Conservation (phyloP, 2,113 vertebrate genomes). For the Gadus macrocephalus region DNA sequence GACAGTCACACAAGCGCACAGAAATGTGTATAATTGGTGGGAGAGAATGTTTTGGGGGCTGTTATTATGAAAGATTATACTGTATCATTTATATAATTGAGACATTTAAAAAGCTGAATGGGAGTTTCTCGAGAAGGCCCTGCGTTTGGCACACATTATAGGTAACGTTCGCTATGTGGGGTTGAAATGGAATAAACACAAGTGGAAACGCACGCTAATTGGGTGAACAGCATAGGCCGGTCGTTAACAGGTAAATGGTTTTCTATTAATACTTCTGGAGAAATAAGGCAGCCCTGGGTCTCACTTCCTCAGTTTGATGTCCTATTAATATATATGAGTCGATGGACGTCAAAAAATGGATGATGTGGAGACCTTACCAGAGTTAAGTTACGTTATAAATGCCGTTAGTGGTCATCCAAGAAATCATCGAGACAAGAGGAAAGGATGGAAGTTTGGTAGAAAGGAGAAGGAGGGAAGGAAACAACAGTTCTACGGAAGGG, state of each 20-base stretch:
- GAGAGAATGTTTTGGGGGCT: background rate
- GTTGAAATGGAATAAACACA: conserved; percentile 41
- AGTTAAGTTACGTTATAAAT: conserved; percentile 44
- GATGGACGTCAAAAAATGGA: conserved; percentile 33
- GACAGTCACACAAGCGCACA: background rate
- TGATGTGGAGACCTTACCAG: conserved; percentile 53
- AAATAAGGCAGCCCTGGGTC: conserved; percentile 35
- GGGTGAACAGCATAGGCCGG: conserved; percentile 34
- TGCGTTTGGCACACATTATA: conserved; percentile 17
- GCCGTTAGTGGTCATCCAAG: conserved; percentile 13
- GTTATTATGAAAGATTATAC: background rate
- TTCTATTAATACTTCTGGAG: conserved; percentile 55
- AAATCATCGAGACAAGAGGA: background rate
- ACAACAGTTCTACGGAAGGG: no score
- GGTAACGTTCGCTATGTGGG: conserved; percentile 18
- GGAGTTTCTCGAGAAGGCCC: background rate
- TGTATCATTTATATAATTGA: background rate
- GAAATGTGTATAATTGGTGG: background rate
- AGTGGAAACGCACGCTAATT: conserved; percentile 48
- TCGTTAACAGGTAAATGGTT: conserved; percentile 63
- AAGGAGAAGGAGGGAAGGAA: conserved; percentile 5
- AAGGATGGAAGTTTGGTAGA: background rate
- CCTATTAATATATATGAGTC: conserved; percentile 64
- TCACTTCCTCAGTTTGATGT: conserved; percentile 52
- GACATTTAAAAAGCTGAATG: background rate